Evolutionary conservation across 2,888 invertebrate species (phyloP), one percentile per base, ranked within the genome.

Genomic region (Tupiocoris notatus): DNA sequence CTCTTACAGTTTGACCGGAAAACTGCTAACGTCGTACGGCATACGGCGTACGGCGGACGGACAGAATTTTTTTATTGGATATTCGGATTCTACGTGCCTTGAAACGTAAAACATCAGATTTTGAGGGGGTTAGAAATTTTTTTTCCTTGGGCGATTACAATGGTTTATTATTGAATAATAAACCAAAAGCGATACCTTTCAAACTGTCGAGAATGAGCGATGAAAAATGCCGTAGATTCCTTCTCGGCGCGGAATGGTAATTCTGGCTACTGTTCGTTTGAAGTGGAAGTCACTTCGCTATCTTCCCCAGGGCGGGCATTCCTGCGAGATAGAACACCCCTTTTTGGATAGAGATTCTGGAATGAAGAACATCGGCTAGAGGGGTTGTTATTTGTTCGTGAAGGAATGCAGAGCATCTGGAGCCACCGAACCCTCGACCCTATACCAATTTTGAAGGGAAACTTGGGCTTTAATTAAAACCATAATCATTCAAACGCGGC

Each of bases 391-490:
- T 73, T 73, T 73, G 73, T 73, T 62, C 56, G 54, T 61, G 18
- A 54, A 73, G 73, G 73, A 73, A 73, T 73, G 73, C 64, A 6
- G 63, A 73, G 73, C 73, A 73, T 73, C 73, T 73, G 73, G 62
- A 54, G 73, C 73, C 39, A 39, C 6, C 39, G 39, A 39, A 39
- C 39, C 39, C 39, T n/a, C n/a, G n/a, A n/a, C n/a, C n/a, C n/a
- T 12, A 39, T 39, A 39, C 39, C 39, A 39, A 39, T 70, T 61
- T 20, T 18, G 20, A 17, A 67, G 70, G 70, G 70, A 23, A 61
- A 70, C 67, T 67, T 9, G 58, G 70, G 61, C n/a, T 70, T 70
- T 70, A 70, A 70, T 70, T 70, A 70, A 70, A 70, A 61, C 59
- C 70, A 70, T 70, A 70, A 70, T 70, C 70, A 70, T 70, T 70